Evolutionary conservation across 2,113 vertebrate species (phyloP), one percentile per base, ranked within the genome.

Genomic region (Ophiodon elongatus): DNA sequence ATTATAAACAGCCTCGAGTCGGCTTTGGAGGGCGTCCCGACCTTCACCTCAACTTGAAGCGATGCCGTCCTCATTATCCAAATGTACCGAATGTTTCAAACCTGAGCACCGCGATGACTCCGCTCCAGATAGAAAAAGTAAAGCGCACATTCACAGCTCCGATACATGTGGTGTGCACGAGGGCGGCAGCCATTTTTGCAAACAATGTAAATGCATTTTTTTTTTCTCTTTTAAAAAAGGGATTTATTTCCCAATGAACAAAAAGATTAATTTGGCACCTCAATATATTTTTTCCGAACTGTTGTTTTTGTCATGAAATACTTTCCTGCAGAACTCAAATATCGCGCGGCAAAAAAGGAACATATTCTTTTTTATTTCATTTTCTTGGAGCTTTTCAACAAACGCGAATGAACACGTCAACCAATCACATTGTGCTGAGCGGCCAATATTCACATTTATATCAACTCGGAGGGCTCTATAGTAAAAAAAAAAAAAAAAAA

Each of bases 1-100:
- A 89, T 88, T 76, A 84, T 45, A 84, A 91, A 87, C 75, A 73
- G 73, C 78, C 73, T 75, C 0, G 70, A 73, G 78, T 74, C 10
- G 4, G 64, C 77, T 74, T 45, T 85, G 68, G 68, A 87, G 88
- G 83, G 54, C 81, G 80, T 65, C 21, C n/a, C 54, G 83, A 89
- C 79, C 85, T 85, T 85, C 84, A 80, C 74, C 83, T 68, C 57
- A 25, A 68, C 39, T 54, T 73, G 15, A 13, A 80, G 63, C 64
- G 63, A 70, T 52, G 47, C 43, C 27, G 1, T 4, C 54, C 66
- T 89, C 87, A 74, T 85, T 82, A 88, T 72, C 82, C 78, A 84
- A n/a, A 84, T 74, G 66, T 41, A 25, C 33, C 60, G 8, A 76
- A 71, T 15, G 71, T 70, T 82, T 57, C 10, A 57, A 57, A 57